Evolutionary conservation across 1,140 invertebrate species (phyloP).

Genomic region (Hirudo medicinalis): DNA sequence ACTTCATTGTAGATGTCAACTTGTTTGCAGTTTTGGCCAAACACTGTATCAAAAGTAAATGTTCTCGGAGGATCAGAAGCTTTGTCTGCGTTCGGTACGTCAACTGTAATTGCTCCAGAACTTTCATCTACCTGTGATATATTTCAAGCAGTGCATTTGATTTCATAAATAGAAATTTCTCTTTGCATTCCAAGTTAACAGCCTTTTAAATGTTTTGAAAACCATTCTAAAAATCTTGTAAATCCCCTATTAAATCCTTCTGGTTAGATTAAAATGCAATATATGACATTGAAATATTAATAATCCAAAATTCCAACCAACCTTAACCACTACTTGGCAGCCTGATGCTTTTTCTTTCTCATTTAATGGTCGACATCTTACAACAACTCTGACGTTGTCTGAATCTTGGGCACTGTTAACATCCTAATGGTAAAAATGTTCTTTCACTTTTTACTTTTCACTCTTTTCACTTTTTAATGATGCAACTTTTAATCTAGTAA

Average conservation of each 20-base stretch:
- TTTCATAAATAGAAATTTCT: slow-evolving; percentile 9
- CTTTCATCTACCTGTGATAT: slow-evolving; percentile 52
- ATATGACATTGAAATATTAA: background rate
- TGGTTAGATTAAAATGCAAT: background rate
- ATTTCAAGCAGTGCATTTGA: slow-evolving; percentile 2
- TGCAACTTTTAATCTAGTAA: no score
- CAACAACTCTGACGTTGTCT: slow-evolving; percentile 73
- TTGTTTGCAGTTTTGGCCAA: slow-evolving; percentile 48
- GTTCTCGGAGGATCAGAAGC: slow-evolving; percentile 51
- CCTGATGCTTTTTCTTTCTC: slow-evolving; percentile 62
- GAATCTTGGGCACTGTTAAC: no score
- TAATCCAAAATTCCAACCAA: slow-evolving; percentile 29
- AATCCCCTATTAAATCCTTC: background rate
- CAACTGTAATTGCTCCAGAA: slow-evolving; percentile 61
- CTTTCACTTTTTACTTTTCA: no score
- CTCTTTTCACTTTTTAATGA: no score
- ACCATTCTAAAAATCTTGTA: no score
- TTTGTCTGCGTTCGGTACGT: slow-evolving; percentile 50
- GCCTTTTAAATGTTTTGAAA: background rate
- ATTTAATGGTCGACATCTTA: slow-evolving; percentile 76
- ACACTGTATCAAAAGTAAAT: slow-evolving; percentile 70
- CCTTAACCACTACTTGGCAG: slow-evolving; percentile 44
- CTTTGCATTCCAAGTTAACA: background rate
- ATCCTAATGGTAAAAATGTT: no score
- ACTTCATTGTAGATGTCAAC: slow-evolving; percentile 77